Evolutionary conservation across 2,797 vertebrate species (phyloP).

Genomic region (Ateles fusciceps): DNA sequence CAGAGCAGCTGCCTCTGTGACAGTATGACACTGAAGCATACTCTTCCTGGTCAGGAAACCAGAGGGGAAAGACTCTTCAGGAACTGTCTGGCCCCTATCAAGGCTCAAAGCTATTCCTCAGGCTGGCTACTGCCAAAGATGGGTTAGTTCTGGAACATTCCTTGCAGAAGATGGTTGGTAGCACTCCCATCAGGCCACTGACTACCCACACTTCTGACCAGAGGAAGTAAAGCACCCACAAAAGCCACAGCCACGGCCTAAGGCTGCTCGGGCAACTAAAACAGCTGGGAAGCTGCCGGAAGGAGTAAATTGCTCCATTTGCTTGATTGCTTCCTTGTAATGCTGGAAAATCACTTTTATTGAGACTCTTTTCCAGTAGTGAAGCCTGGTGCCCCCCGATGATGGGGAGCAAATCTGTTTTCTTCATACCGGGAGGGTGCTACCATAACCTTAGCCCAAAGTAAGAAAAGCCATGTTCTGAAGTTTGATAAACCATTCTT

Average conservation of each 20-base stretch:
- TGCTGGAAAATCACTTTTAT: constrained; percentile 7
- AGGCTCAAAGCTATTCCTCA: neutral
- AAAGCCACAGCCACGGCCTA: neutral
- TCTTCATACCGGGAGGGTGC: neutral
- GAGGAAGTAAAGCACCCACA: constrained; percentile 47
- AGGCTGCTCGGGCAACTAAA: neutral
- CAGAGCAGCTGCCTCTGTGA: neutral
- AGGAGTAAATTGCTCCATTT: neutral
- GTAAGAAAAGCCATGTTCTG: neutral
- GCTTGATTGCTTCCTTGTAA: neutral
- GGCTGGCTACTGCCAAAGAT: constrained; percentile 18
- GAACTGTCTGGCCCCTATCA: neutral
- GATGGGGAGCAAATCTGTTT: neutral
- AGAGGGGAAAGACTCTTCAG: neutral
- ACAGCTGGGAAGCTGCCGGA: neutral
- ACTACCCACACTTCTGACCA: constrained; percentile 43
- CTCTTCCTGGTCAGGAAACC: neutral
- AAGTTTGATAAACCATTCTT: neutral
- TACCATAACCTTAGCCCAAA: neutral
- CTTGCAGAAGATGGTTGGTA: constrained; percentile 25
- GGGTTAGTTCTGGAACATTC: neutral
- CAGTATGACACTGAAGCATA: neutral
- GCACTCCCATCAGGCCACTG: neutral
- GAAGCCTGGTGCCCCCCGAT: neutral
- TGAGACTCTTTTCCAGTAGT: neutral